Evolutionary conservation across 2,888 invertebrate species (phyloP), one percentile per base, ranked within the genome.

Genomic region (Theretra japonica): DNA sequence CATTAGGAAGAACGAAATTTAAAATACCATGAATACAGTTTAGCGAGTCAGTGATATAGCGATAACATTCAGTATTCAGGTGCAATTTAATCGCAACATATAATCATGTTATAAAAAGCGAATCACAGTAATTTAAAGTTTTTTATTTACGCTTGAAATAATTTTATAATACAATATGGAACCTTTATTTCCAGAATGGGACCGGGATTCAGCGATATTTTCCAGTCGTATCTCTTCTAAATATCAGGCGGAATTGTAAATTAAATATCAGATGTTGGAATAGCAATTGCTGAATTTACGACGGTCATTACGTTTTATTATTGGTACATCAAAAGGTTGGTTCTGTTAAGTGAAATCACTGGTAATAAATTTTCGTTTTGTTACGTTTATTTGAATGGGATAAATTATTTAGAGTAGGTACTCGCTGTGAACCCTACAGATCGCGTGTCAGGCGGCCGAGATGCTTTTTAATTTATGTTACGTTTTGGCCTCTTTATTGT

Each of bases 241-340:
- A 23, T 41, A 25, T 11, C 25, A 17, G 11, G 4, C 41, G 25
- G 33, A 33, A 33, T 62, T n/a, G 15, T n/a, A 23, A 21, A 62
- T 62, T 21, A 33, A 21, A 41, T 62, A 62, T 33, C 0, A 23
- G 41, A 62, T 57, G 33, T 57, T 56, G 21, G 69, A 33, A n/a
- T 25, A 30, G 17, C 41, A 58, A 58, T 58, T 25, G 56, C 23
- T 19, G 69, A 68, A 70, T 78, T 82, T 81, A 82, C 74, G 75
- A 75, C 71, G 71, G 68, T 71, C 73, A 73, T 79, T 75, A 75
- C 72, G 69, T 60, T 41, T 75, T 80, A 76, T 82, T 81, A 82
- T 80, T 75, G 75, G 70, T 60, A 73, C 75, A 76, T 81, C 74
- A 79, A 80, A 78, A 79, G 78, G 76, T 73, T 70, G 60, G 70